Percentiles rank a stretch among this genome's conserved stretches.
Conservation (phyloP, 1,140 invertebrate species). For the Drosophila kurseongensis region DNA sequence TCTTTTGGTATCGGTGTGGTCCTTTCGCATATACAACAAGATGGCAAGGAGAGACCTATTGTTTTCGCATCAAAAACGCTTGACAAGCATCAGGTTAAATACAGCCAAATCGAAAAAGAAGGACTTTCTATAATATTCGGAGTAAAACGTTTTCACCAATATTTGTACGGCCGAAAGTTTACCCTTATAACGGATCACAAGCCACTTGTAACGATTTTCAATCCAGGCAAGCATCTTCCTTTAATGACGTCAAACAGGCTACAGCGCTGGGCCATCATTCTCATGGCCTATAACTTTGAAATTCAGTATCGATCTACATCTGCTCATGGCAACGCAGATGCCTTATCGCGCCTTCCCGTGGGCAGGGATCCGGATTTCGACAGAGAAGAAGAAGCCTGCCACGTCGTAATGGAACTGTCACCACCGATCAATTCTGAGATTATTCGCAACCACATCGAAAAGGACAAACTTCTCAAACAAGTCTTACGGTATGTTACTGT, state of each 20-base stretch:
- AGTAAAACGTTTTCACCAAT: conserved; percentile 20
- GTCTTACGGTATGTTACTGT: neutral
- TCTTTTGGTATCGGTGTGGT: conserved; percentile 2
- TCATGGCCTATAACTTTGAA: neutral
- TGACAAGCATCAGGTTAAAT: neutral
- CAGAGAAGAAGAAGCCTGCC: conserved; percentile 2
- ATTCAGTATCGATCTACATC: conserved; percentile 3
- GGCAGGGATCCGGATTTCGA: conserved; percentile 1
- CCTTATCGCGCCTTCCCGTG: conserved; percentile 2
- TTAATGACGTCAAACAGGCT: conserved; percentile 5
- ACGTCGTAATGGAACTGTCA: neutral
- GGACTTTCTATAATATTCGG: conserved; percentile 8
- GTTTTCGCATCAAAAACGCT: conserved; percentile 10
- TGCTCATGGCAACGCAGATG: conserved; percentile 8
- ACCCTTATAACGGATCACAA: conserved; percentile 5
- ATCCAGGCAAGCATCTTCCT: conserved; percentile 9
- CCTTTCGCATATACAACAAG: neutral
- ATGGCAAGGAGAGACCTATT: conserved; percentile 4
- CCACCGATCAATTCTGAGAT: neutral
- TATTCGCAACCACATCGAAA: neutral
- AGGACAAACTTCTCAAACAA: neutral
- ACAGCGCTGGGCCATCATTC: conserved; percentile 6
- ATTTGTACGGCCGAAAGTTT: conserved; percentile 3
- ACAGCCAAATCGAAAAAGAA: too few relatives aligned
- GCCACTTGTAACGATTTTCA: conserved; percentile 6